A percentile compares a stretch with the other conserved stretches of the same genome.
Conservation (phyloP, 1,140 invertebrate species). For the Vollenhovia emeryi region DNA sequence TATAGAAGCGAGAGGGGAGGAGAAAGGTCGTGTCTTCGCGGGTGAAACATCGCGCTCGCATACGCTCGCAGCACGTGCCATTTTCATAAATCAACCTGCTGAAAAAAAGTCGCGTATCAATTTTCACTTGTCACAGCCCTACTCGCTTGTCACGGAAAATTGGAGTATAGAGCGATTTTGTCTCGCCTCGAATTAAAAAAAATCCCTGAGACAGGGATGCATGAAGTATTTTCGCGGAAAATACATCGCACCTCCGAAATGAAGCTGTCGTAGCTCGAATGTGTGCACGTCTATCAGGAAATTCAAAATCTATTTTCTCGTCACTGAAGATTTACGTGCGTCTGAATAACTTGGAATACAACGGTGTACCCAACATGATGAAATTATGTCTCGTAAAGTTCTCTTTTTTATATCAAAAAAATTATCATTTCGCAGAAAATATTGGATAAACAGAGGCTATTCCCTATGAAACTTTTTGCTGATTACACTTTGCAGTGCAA, state of each 20-base stretch:
- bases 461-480: neutral
- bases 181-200: neutral
- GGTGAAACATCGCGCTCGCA: neutral
- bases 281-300: neutral
- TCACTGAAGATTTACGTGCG: neutral
- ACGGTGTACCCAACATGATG: neutral
- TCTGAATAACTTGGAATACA: neutral
- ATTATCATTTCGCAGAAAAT: neutral
- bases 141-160: neutral
- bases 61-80: neutral
- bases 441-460: neutral
- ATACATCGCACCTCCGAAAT: neutral
- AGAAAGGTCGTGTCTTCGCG: neutral
- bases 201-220: neutral
- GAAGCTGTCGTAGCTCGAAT: neutral
- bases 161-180: neutral
- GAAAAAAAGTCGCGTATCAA: neutral
- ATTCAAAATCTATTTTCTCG: neutral
- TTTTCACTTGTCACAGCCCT: conserved; percentile 11
- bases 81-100: conserved; percentile 18
- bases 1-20: neutral
- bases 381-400: neutral
- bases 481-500: neutral
- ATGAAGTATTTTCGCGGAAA: neutral
- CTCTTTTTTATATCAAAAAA: neutral